Evolutionary conservation across 2,888 invertebrate species (phyloP).

Genomic region (Cheilosia soror): DNA sequence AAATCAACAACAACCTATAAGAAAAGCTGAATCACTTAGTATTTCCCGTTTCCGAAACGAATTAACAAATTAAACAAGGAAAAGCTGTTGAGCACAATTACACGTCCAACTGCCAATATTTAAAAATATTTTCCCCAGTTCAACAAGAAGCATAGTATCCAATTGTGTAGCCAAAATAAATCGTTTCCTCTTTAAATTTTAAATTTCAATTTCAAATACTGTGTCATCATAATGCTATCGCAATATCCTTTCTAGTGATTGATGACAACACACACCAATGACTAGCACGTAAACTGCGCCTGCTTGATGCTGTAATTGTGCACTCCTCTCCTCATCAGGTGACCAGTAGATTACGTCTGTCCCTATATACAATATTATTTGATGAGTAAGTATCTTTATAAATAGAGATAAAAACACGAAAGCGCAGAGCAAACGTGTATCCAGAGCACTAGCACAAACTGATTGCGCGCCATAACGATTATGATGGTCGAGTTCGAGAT

Average conservation of each 20-base stretch:
- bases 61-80: not conserved
- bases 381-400: slow-evolving; percentile 66
- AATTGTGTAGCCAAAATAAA: slow-evolving; percentile 9
- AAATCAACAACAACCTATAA: not conserved
- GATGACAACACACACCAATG: slow-evolving; percentile 17
- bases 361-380: slow-evolving; percentile 22
- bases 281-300: not conserved
- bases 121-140: not conserved
- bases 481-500: slow-evolving; percentile 58
- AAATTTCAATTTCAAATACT: slow-evolving; percentile 49
- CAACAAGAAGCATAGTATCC: not conserved
- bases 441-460: slow-evolving; percentile 60
- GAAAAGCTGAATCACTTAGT: not conserved
- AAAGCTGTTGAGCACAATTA: not conserved
- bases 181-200: slow-evolving; percentile 25
- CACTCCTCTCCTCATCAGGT: slow-evolving; percentile 51
- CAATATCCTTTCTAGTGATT: slow-evolving; percentile 64
- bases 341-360: slow-evolving; percentile 53
- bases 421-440: slow-evolving; percentile 38
- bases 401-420: slow-evolving; percentile 55
- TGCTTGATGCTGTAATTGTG: slow-evolving; percentile 36
- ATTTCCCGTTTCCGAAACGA: slow-evolving; percentile 11
- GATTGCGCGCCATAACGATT: slow-evolving; percentile 46
- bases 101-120: not conserved
- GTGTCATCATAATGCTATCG: slow-evolving; percentile 49